Evolutionary conservation across 2,113 vertebrate species (phyloP), one percentile per base, ranked within the genome.

Genomic region (Oryzias curvinotus): DNA sequence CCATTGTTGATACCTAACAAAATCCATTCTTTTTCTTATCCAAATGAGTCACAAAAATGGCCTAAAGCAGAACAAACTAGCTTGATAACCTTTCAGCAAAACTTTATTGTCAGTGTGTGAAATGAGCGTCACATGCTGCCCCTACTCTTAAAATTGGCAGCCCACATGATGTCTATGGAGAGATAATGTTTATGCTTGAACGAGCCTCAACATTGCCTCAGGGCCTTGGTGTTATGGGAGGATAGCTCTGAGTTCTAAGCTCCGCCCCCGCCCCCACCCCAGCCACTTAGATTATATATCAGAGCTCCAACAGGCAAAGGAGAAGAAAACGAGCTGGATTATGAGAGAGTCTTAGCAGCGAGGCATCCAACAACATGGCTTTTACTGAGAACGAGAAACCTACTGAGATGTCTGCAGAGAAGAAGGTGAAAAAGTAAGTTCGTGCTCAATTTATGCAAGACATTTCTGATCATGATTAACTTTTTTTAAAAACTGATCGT

Each of bases 341-440:
- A 88, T 89, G 85, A 84, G 65, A 77, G 16, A 66, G 44, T 41
- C 47, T 60, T 3, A 1, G 4, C 4, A 14, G 13, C 26, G n/a
- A 73, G 18, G 56, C 28, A 45, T 26, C 44, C 19, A 19, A 43
- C 61, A 75, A 19, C 75, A 84, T 78, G 83, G 78, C 81, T 0
- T 65, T 41, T 25, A 61, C 65, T 2, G 78, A 82, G 52, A 51
- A 52, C n/a, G 18, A 52, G 57, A 73, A 57, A 54, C 45, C 73
- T 5, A 54, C 63, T 2, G 85, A 86, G 1, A 25, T 52, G 23
- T 14, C 36, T 0, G 3, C 76, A 16, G 88, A 81, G 19, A 74
- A 75, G 52, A 79, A 63, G 15, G 70, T 21, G 2, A 72, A 80
- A 0, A 78, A 21, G 90, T 91, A 26, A 90, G 89, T 77, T 5